phyloP scores from a whole-genome alignment of 2,797 vertebrate genomes.

The Falco rusticolus region DNA sequence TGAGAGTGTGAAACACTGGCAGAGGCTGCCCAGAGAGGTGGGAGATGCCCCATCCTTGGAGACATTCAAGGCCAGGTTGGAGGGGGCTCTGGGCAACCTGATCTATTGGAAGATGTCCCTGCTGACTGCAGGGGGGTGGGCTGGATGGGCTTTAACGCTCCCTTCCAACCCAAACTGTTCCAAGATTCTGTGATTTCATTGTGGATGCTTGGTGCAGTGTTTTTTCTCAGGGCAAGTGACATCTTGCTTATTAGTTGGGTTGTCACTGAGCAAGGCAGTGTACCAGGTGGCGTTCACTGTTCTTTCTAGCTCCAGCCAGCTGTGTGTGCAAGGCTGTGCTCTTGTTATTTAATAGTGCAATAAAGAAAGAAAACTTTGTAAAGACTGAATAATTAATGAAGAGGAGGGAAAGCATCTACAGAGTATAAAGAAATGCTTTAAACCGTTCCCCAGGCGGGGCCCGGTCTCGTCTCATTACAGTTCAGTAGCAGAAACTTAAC shows the following conservation, averaged over 20 bases:
- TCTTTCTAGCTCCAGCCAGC: neutral
- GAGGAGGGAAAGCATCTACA: neutral
- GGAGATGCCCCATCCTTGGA: no score
- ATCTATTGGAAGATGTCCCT: no score
- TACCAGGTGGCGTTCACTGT: neutral
- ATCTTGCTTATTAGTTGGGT: no score
- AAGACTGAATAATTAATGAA: neutral
- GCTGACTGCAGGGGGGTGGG: no score
- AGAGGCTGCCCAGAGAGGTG: no score
- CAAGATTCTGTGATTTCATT: no score
- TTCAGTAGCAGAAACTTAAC: neutral
- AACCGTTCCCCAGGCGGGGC: neutral
- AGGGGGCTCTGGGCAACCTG: no score
- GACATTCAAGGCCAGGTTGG: no score
- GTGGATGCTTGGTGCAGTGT: neutral
- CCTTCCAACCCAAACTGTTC: neutral
- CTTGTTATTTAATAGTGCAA: neutral
- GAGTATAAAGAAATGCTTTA: neutral
- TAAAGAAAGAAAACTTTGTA: neutral
- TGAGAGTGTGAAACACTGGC: neutral
- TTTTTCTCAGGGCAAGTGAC: neutral
- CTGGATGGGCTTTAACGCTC: no score
- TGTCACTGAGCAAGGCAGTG: neutral
- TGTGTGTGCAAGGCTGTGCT: neutral
- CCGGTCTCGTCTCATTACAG: neutral